phyloP scores from a whole-genome alignment of 2,797 vertebrate genomes.

The Darevskia nairensis region DNA sequence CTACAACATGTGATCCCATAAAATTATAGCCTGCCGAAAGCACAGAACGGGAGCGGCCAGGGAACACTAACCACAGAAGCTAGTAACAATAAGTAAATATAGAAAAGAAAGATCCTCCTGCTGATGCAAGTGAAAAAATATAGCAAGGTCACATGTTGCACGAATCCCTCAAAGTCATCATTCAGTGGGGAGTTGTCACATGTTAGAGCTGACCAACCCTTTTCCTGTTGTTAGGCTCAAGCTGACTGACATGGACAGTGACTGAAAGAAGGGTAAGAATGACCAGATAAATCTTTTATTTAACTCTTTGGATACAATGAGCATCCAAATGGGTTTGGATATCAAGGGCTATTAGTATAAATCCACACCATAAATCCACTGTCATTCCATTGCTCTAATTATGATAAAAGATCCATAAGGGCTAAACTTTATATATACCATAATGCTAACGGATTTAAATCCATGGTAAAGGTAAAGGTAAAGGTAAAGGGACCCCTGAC shows the following conservation, averaged over 20 bases:
- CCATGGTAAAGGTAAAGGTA: too few relatives aligned
- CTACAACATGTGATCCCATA: not conserved
- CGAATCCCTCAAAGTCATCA: not conserved
- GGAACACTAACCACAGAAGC: not conserved
- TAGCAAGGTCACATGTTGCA: not conserved
- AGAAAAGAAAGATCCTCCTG: not conserved
- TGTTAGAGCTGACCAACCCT: not conserved
- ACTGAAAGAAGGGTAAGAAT: not conserved
- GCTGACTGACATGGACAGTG: not conserved
- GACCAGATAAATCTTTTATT: slow-evolving; percentile 2
- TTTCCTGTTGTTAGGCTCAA: slow-evolving; percentile 2
- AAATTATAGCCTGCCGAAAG: slow-evolving; percentile 4
- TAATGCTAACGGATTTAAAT: slow-evolving; percentile 5
- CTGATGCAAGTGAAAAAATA: not conserved
- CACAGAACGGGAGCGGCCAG: not conserved
- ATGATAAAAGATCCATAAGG: slow-evolving; percentile 37
- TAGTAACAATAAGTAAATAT: not conserved
- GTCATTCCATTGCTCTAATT: slow-evolving; percentile 34
- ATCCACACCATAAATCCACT: slow-evolving; percentile 10
- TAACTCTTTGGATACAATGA: slow-evolving; percentile 6
- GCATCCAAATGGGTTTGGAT: not conserved
- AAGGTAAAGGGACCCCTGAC: too few relatives aligned
- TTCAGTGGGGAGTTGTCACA: not conserved
- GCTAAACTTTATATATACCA: accelerated
- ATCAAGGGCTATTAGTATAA: slow-evolving; percentile 48